These are phyloP conservation scores for Scaptomyza pallida DNA, from an alignment of 1,140 invertebrate species.

Conservation along the genomic window DNA sequence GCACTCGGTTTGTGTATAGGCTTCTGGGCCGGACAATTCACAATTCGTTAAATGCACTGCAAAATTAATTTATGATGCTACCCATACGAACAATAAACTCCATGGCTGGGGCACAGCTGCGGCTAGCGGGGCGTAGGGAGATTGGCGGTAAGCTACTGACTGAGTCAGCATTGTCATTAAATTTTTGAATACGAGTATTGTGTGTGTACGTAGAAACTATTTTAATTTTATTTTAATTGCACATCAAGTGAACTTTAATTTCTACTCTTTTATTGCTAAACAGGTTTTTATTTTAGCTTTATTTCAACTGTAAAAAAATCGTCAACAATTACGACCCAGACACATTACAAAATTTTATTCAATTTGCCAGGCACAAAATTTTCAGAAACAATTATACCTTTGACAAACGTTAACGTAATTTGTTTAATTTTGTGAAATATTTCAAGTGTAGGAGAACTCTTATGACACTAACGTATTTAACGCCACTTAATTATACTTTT, in stretches of 20 bases:
- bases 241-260: constrained; percentile 75
- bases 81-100: constrained; percentile 70
- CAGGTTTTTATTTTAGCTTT: constrained; percentile 37
- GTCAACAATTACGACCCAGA: constrained; percentile 19
- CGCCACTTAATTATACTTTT: neutral
- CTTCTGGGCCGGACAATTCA: constrained; percentile 44
- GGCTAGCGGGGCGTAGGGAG: neutral
- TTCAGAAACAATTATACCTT: neutral
- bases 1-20: constrained; percentile 13
- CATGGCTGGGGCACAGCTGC: neutral
- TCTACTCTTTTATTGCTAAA: constrained; percentile 73
- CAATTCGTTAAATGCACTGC: constrained; percentile 80
- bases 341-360: constrained; percentile 5
- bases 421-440: neutral
- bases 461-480: neutral
- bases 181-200: constrained; percentile 36
- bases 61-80: constrained; percentile 77
- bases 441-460: neutral
- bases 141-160: neutral
- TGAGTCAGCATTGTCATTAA: constrained; percentile 37
- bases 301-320: neutral
- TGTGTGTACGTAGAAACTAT: neutral
- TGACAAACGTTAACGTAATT: neutral
- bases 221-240: constrained; percentile 60
- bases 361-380: constrained; percentile 1